phyloP scores from a whole-genome alignment of 2,797 vertebrate species.

The Arrhamphus sclerolepis region DNA sequence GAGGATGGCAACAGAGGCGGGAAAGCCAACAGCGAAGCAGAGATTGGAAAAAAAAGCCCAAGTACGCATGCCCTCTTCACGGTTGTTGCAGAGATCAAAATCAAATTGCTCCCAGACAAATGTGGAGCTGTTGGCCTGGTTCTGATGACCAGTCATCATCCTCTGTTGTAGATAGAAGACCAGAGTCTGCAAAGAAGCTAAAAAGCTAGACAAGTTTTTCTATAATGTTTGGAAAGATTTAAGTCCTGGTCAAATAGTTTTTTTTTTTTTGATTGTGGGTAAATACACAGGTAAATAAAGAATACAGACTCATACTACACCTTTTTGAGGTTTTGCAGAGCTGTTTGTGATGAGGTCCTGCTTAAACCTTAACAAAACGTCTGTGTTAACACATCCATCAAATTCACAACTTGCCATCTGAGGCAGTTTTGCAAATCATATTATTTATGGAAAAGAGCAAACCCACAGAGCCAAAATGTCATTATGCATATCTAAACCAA shows the following conservation, averaged over 20 bases:
- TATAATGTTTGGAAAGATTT: not conserved
- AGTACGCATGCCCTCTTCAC: accelerated
- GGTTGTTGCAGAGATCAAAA: not conserved
- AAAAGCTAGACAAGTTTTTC: too few relatives aligned
- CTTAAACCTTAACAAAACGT: not conserved
- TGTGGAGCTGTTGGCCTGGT: conserved; percentile 2
- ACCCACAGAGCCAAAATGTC: not conserved
- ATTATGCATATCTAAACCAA: not conserved
- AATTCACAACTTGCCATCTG: not conserved
- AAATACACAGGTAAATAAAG: not conserved
- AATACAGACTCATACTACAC: not conserved
- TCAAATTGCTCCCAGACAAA: accelerated
- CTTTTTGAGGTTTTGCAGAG: not conserved
- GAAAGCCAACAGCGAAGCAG: conserved; percentile 54
- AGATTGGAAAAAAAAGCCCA: not conserved
- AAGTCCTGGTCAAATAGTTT: not conserved
- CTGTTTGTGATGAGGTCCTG: not conserved
- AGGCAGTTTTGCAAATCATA: conserved; percentile 31
- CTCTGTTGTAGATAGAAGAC: not conserved
- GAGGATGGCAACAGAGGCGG: conserved; percentile 50
- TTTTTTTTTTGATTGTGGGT: too few relatives aligned
- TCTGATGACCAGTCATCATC: not conserved
- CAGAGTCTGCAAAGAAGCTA: not conserved
- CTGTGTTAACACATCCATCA: too few relatives aligned
- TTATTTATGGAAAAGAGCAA: conserved; percentile 28